These are phyloP conservation scores for Chlorodrepanis virens DNA, from an alignment of 2,113 vertebrate genomes.

Conservation along the genomic window DNA sequence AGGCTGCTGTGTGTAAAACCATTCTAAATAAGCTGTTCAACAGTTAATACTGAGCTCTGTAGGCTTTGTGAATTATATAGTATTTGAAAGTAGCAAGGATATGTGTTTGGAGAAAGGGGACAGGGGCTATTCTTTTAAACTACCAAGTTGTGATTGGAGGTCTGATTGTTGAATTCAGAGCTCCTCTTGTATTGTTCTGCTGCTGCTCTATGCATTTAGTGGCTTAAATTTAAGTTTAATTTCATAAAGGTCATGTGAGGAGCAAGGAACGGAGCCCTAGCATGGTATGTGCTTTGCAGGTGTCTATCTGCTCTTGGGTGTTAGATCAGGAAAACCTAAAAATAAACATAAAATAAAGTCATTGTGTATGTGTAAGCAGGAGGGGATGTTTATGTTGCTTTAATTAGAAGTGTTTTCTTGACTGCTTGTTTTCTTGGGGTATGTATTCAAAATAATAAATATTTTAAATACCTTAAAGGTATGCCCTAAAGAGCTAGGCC, in stretches of 20 bases:
- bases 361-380: background rate
- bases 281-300: background rate
- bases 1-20: background rate
- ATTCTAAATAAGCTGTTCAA: background rate
- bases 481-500: background rate
- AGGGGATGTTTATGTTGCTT: background rate
- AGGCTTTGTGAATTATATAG: background rate
- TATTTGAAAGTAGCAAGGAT: background rate
- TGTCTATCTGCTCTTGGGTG: background rate
- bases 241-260: background rate
- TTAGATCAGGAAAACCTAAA: constrained; percentile 11
- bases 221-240: background rate
- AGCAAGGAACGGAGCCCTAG: background rate
- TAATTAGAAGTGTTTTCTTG: constrained; percentile 2
- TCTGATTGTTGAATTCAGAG: background rate
- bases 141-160: background rate
- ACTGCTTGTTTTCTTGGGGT: background rate
- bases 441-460: background rate
- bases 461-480: background rate
- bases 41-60: background rate
- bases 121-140: background rate
- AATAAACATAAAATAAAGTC: background rate
- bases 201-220: background rate
- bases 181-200: background rate
- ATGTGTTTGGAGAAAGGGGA: background rate